Conservation (phyloP, 2,113 vertebrate species). For the Trachemys scripta region DNA sequence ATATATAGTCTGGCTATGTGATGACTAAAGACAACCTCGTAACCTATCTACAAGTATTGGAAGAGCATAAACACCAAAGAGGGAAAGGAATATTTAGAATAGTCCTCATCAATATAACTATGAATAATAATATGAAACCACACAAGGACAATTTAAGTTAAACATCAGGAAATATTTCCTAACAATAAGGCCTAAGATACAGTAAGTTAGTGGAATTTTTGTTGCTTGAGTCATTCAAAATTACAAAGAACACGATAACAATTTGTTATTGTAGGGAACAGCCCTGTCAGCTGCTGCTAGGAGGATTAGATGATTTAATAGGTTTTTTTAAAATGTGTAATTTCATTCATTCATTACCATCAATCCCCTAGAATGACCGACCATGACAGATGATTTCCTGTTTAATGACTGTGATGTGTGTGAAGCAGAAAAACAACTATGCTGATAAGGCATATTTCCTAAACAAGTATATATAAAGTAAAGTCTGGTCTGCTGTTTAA, state of each 20-base stretch:
- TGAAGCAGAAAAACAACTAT: accelerated
- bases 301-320: conserved; percentile 29
- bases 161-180: not conserved
- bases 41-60: not conserved
- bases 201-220: not conserved
- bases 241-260: not conserved
- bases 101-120: not conserved
- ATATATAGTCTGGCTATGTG: not conserved
- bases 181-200: not conserved
- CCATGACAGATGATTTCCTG: not conserved
- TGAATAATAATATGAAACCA: not conserved
- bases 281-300: conserved; percentile 8
- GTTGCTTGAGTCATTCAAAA: conserved; percentile 45
- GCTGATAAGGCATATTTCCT: not conserved
- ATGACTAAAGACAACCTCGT: not conserved
- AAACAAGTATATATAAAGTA: not conserved
- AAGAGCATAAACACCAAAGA: not conserved
- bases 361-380: not conserved
- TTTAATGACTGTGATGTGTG: accelerated
- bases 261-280: not conserved
- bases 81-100: not conserved
- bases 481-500: not conserved
- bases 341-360: not conserved
- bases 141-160: not conserved
- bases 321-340: not conserved